These are phyloP conservation scores for Podarcis lilfordi DNA, from an alignment of 2,797 vertebrate genomes.

Conservation along the genomic window DNA sequence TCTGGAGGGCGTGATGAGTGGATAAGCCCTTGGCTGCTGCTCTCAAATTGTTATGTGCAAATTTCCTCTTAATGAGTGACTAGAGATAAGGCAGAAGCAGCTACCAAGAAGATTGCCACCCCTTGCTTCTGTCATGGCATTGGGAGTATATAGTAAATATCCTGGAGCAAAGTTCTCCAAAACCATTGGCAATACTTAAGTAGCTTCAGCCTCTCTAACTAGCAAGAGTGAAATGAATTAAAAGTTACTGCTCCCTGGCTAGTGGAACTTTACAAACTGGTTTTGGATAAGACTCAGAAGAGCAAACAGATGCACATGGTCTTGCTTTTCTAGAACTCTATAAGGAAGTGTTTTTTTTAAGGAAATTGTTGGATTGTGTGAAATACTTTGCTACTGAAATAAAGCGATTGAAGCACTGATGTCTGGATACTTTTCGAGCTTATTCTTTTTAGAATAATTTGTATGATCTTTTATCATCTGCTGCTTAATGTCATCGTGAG, in stretches of 20 bases:
- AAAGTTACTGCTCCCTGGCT: not conserved
- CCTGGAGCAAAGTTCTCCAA: not conserved
- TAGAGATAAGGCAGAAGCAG: not conserved
- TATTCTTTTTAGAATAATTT: not conserved
- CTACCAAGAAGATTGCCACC: not conserved
- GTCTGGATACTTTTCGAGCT: not conserved
- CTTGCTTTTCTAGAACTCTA: not conserved
- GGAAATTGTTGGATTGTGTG: not conserved
- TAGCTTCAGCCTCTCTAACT: not conserved
- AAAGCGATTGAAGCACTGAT: not conserved
- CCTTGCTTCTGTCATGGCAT: not conserved
- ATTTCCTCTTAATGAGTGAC: not conserved
- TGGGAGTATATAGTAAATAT: not conserved
- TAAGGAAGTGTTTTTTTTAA: not conserved
- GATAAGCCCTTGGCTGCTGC: not conserved
- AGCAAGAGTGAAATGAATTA: not conserved
- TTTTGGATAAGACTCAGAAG: not conserved
- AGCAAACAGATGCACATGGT: not conserved
- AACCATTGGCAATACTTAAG: not conserved
- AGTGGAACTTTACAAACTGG: not conserved
- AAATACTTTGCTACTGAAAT: not conserved
- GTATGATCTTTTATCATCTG: not conserved
- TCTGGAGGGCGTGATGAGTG: not conserved
- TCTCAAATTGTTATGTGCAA: not conserved
- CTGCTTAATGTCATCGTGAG: not conserved